Evolutionary conservation across 2,797 vertebrate genomes (phyloP), one percentile per base, ranked within the genome.

Genomic region (Alectoris magna): DNA sequence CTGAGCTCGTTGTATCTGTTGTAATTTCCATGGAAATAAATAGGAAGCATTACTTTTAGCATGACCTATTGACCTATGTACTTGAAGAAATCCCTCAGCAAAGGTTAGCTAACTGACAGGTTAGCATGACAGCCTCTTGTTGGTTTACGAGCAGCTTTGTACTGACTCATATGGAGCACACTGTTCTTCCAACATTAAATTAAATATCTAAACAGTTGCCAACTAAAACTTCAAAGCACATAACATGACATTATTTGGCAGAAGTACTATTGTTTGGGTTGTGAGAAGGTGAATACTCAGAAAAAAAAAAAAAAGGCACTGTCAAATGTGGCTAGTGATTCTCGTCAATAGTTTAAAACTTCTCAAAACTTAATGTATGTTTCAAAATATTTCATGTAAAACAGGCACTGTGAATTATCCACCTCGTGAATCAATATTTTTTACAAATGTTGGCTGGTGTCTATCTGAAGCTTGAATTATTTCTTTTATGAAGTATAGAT

Each of bases 371-470:
- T 84, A 88, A 90, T 84, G 31, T 11, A 60, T 56, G 26, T 92
- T 95, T 80, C 69, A 83, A 69, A 91, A 60, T 80, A 87, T 83
- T 86, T 90, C 4, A 86, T 67, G 29, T 75, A 84, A 90, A 91
- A 39, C 19, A 88, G 63, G 27, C 24, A 84, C 36, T 77, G 93
- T 92, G 83, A 91, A 92, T 78, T 86, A 92, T 51, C 22, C 4
- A 63, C 19, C 46, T 62, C 51, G 60, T 87, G 92, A 84, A 90
- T 92, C 55, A 87, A 1, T 22, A 22, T 17, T 68, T 76, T 84
- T 58, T 26, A 1, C 0, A 27, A 77, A 83, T 56, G 10, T 76
- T 76, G 39, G 3, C 31, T 88, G 15, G 31, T 85, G 75, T 75
- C 43, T 93, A 7, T 48, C 46, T 91, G 22, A 78, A 80, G 16